Base-by-base conservation (phyloP, 2,888 invertebrate genomes). In the Chironomus tentans region DNA sequence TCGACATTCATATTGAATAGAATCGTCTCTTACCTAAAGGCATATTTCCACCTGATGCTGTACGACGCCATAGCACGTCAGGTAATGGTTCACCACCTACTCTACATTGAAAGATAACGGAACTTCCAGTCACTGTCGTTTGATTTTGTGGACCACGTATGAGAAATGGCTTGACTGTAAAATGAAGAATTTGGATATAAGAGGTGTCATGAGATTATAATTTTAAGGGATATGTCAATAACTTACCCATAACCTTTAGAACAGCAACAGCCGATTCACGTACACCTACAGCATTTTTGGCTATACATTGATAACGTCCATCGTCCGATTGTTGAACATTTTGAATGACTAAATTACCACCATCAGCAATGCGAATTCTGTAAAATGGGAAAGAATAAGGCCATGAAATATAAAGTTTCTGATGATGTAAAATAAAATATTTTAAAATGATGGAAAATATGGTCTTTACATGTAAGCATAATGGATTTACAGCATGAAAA, bases 101-200 rank as follows among this genome's bases (percentile, higher is more conserved):
- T 77, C 90, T 88, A 81, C 95, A 95, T 79, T 91, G 89, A 83
- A 95, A 92, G 80, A 91, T 91, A 76, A 94, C 92, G 78, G 89
- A 90, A 79, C 91, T 88, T 68, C 92, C 91, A 77, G 91, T 91
- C 79, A 93, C 86, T 13, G 91, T 91, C 76, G 90, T 89, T 79
- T 91, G 88, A 84, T 95, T 92, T 83, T 91, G 90, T 1, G 95
- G 95, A 24, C 92, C 91, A 83, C 90, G 89, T 80, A 92, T 90
- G 85, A 94, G 90, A 85, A 90, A 92, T 80, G 94, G 95, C 86
- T 94, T 94, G 81, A 94, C 95, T 95, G 87, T 82, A 69, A 18
- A 77, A 71, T 28, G 18, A 56, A 15, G 5, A 56, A 56, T 5
- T 38, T 38, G 56, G 18, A 56, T 56, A 56, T 13, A 50, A 50